Percentiles rank a stretch among this genome's conserved stretches.
Conservation (phyloP, 2,797 vertebrate genomes). For the Anguilla anguilla region DNA sequence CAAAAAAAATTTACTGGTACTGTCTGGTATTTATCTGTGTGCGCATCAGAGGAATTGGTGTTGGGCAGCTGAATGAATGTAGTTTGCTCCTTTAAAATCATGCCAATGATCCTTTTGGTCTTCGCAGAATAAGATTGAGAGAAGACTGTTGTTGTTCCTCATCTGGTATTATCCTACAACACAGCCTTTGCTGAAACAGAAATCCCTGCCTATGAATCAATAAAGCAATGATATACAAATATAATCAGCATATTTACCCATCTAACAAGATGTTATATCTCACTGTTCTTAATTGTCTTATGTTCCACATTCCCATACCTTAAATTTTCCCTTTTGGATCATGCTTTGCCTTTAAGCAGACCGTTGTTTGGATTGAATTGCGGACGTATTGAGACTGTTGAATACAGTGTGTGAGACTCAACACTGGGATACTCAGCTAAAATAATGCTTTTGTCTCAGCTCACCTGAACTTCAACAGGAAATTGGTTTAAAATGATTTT, state of each 20-base stretch:
- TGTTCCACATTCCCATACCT: neutral
- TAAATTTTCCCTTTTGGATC: neutral
- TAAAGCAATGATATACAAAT: neutral
- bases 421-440: neutral
- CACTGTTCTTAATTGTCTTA: neutral
- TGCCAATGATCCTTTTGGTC: too few relatives aligned
- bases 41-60: too few relatives aligned
- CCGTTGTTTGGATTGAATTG: neutral
- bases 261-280: neutral
- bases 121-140: too few relatives aligned
- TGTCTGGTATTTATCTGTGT: too few relatives aligned
- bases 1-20: too few relatives aligned
- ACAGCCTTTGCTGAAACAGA: neutral
- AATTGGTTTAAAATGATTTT: conserved; percentile 23
- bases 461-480: conserved; percentile 3
- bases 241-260: neutral
- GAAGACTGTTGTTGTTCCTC: too few relatives aligned
- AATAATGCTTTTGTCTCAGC: neutral
- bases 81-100: too few relatives aligned
- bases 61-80: too few relatives aligned
- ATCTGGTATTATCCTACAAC: neutral
- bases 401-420: neutral
- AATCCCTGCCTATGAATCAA: neutral
- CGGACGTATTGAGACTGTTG: neutral
- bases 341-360: neutral